Evolutionary conservation across 2,797 vertebrate species (phyloP).

Genomic region (Otolemur crassicaudatus): DNA sequence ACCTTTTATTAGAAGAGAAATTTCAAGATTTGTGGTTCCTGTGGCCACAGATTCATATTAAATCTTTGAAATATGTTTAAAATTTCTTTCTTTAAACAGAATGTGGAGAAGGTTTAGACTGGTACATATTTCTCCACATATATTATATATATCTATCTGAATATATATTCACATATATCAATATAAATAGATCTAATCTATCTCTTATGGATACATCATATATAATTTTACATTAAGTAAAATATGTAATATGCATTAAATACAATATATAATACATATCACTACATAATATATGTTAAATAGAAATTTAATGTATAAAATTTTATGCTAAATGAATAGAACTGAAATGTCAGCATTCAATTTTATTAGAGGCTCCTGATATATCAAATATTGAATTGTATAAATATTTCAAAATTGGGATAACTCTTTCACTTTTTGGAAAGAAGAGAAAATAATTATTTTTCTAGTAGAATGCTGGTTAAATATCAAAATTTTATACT

Average conservation of each 20-base stretch:
- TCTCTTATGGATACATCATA: neutral
- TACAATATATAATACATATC: neutral
- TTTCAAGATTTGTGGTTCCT: neutral
- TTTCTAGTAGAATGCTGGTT: neutral
- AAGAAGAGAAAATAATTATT: slow-evolving; percentile 35
- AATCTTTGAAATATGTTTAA: slow-evolving; percentile 40
- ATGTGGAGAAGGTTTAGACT: neutral
- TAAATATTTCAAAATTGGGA: neutral
- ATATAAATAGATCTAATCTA: neutral
- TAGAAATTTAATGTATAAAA: neutral
- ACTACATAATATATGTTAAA: neutral
- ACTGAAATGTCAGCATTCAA: neutral
- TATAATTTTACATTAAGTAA: neutral
- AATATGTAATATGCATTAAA: neutral
- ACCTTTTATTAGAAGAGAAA: neutral
- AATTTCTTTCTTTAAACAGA: neutral
- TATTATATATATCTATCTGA: neutral
- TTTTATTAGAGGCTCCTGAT: neutral
- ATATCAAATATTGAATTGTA: neutral
- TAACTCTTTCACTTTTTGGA: neutral
- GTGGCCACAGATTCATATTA: neutral
- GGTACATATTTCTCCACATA: neutral
- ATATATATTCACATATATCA: neutral
- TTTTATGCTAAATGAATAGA: neutral
- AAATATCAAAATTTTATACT: neutral